phyloP scores from a whole-genome alignment of 2,888 invertebrate species.

The Drosophila flavopinicola region DNA sequence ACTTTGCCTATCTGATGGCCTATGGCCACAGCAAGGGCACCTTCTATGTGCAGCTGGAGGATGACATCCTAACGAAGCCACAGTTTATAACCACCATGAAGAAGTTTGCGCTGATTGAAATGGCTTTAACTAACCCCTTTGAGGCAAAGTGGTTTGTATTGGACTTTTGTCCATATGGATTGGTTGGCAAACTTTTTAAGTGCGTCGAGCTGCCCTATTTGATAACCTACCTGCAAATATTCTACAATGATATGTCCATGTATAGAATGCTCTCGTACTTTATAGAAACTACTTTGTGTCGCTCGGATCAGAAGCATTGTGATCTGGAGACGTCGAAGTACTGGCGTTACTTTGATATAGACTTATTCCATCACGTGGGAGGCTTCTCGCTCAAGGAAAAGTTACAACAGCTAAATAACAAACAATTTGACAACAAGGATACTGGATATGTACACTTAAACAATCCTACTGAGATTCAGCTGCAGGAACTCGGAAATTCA shows the following conservation, averaged over 20 bases:
- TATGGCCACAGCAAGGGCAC: slow-evolving; percentile 93
- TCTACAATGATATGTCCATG: slow-evolving; percentile 97
- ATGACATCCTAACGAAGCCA: slow-evolving; percentile 95
- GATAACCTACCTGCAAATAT: slow-evolving; percentile 96
- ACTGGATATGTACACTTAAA: no score
- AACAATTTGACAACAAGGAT: slow-evolving; percentile 92
- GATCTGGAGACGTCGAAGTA: slow-evolving; percentile 90
- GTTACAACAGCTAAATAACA: slow-evolving; percentile 97
- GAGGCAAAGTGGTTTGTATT: slow-evolving; percentile 94
- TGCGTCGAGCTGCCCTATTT: slow-evolving; percentile 93
- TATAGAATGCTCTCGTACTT: slow-evolving; percentile 98
- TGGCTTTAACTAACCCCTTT: slow-evolving; percentile 84
- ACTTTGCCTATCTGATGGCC: slow-evolving; percentile 97
- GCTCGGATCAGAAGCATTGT: slow-evolving; percentile 93
- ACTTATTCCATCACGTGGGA: slow-evolving; percentile 98
- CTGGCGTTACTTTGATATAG: slow-evolving; percentile 94
- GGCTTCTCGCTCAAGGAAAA: slow-evolving; percentile 98
- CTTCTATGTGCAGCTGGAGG: slow-evolving; percentile 96
- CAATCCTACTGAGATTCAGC: no score
- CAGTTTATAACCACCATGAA: slow-evolving; percentile 94
- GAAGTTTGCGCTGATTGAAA: slow-evolving; percentile 91
- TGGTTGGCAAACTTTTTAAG: slow-evolving; percentile 96
- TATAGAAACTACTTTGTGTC: slow-evolving; percentile 95
- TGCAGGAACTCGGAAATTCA: no score
- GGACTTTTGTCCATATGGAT: slow-evolving; percentile 97